Evolutionary conservation across 2,888 invertebrate species (phyloP), one percentile per base, ranked within the genome.

Genomic region (Vannuccia rotundouncinata): DNA sequence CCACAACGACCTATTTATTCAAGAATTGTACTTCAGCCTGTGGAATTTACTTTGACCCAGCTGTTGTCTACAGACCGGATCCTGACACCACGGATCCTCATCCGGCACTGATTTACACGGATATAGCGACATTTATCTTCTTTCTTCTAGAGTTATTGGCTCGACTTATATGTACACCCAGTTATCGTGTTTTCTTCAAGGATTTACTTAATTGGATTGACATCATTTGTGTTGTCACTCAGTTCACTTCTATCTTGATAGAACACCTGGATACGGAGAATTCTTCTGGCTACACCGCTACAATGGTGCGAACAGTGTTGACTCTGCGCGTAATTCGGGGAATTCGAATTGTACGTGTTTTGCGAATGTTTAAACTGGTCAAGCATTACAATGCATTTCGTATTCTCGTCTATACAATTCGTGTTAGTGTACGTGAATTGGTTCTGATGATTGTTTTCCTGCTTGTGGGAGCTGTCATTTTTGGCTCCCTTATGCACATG

Each of bases 381-480:
- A 87, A 87, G 80, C 87, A 87, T 80, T 87, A 87, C 83, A 85
- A 84, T 74, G 87, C 87, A 2, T 87, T 87, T 83, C 87, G 87
- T 78, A 86, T 86, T 74, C 83, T 86, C 17, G 85, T 86, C 1
- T 86, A 86, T 81, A 86, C 86, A 0, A 85, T 86, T 22, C 86
- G 86, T 81, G 87, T 86, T 10, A 86, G 86, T 81, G 85, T 86
- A 1, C 86, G 86, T 77, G 87, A 87, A 78, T 82, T 87, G 30
- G 78, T 87, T n/a, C 83, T 87, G 5, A 85, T 87, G 84, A 84
- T 87, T 5, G 85, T 87, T 1, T 87, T 87, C 82, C 84, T 87
- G 17, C 85, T 87, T 81, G 85, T 85, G 0, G 87, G 87, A 0
- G 87, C 87, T 1, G 83, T 87, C 2, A 86, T 87, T 73, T 87